A percentile compares a stretch with the other conserved stretches of the same genome.
phyloP scores from a whole-genome alignment of 2,113 vertebrate genomes.

The Platichthys flesus region DNA sequence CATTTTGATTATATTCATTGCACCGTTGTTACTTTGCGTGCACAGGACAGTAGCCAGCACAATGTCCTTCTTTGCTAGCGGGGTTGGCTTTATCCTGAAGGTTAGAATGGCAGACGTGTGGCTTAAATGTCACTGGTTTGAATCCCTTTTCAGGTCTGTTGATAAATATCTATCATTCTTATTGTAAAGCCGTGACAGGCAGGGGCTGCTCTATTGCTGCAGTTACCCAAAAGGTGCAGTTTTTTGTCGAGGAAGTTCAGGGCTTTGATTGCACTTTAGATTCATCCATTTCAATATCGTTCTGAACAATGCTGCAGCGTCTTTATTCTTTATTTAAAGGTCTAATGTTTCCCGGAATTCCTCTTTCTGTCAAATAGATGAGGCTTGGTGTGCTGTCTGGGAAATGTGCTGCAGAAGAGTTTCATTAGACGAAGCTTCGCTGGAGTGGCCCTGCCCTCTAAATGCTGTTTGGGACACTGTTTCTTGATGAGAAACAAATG shows the following conservation, averaged over 20 bases:
- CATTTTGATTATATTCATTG: slow-evolving; percentile 50
- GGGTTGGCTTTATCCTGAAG: slow-evolving; percentile 7
- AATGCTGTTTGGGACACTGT: background rate
- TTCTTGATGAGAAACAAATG: background rate
- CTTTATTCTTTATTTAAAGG: slow-evolving; percentile 33
- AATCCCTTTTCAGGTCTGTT: slow-evolving; percentile 23
- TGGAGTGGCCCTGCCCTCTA: background rate
- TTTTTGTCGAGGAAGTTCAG: background rate
- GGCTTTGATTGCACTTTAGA: slow-evolving; percentile 22
- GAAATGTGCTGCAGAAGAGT: slow-evolving; percentile 5
- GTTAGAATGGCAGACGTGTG: slow-evolving; percentile 13
- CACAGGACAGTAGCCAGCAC: background rate
- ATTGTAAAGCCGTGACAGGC: slow-evolving; percentile 1
- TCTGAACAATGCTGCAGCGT: slow-evolving; percentile 16
- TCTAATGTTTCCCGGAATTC: slow-evolving; percentile 36
- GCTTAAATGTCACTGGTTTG: slow-evolving; percentile 15
- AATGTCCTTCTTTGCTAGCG: background rate
- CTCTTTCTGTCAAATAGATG: slow-evolving; percentile 31
- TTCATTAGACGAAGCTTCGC: slow-evolving; percentile 22
- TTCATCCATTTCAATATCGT: slow-evolving; percentile 41
- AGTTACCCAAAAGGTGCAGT: background rate
- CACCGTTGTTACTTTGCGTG: background rate
- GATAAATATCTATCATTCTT: slow-evolving; percentile 33
- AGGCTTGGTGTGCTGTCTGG: background rate
- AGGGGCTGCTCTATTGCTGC: slow-evolving; percentile 9